These are phyloP conservation scores for Drosophila pruinosa DNA, from an alignment of 1,140 invertebrate genomes.

Conservation along the genomic window DNA sequence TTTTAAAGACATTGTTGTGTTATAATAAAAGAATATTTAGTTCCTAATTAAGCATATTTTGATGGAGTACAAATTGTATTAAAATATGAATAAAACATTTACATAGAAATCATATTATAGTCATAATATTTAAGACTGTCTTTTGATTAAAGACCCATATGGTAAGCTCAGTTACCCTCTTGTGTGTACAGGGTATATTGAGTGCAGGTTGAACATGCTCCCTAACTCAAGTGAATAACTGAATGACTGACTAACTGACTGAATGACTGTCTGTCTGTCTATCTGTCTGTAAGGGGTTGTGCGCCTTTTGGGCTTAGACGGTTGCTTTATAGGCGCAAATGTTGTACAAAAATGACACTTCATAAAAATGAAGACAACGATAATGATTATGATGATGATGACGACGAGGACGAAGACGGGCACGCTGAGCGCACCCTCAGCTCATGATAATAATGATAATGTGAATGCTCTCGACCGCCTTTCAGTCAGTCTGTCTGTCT, in stretches of 20 bases:
- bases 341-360: constrained; percentile 77
- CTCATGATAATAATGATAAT: constrained; percentile 25
- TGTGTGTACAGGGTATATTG: not conserved
- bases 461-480: constrained; percentile 7
- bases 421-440: not conserved
- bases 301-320: constrained; percentile 51
- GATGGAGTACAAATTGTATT: too few relatives aligned
- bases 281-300: constrained; percentile 34
- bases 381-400: constrained; percentile 61
- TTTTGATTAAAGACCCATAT: too few relatives aligned
- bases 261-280: constrained; percentile 30
- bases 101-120: too few relatives aligned
- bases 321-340: constrained; percentile 67
- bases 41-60: too few relatives aligned
- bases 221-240: constrained; percentile 33
- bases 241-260: constrained; percentile 11
- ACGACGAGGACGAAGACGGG: constrained; percentile 8
- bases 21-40: too few relatives aligned
- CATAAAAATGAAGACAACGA: constrained; percentile 75
- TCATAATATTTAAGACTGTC: too few relatives aligned
- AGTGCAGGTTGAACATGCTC: not conserved
- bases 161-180: not conserved
- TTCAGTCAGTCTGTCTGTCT: not conserved
- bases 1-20: too few relatives aligned
- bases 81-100: too few relatives aligned